Percentiles rank a stretch among this genome's conserved stretches.
These are phyloP conservation scores for Pammene fasciana DNA, from an alignment of 2,888 invertebrate genomes.

Conservation along the genomic window DNA sequence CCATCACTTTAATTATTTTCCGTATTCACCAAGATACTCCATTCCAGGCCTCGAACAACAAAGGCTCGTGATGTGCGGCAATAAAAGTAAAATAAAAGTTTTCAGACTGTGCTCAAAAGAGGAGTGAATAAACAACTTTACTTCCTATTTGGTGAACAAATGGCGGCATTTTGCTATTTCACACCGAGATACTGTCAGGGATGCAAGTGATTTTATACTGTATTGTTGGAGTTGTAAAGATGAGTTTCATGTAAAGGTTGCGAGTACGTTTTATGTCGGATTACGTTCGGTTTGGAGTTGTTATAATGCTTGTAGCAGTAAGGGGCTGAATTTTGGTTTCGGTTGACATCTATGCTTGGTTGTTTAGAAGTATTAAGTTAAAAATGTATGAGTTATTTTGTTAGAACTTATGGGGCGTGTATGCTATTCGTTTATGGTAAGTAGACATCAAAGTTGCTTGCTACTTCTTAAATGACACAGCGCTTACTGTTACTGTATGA, in stretches of 20 bases:
- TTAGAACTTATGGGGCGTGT: no score
- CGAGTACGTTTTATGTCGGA: slow-evolving; percentile 21
- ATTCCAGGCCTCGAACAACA: slow-evolving; percentile 31
- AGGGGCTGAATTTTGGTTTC: slow-evolving; percentile 2
- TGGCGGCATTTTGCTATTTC: slow-evolving; percentile 50
- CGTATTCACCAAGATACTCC: neutral
- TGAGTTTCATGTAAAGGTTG: neutral
- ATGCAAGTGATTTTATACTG: neutral
- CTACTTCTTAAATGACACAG: no score
- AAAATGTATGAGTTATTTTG: no score
- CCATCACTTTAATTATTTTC: slow-evolving; percentile 6
- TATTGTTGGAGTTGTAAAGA: neutral
- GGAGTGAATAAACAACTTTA: slow-evolving; percentile 67
- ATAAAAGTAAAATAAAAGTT: slow-evolving; percentile 57
- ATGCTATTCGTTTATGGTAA: no score
- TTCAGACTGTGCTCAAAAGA: slow-evolving; percentile 55
- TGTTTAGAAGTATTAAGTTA: no score
- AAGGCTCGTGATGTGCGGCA: slow-evolving; percentile 54
- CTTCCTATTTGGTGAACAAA: slow-evolving; percentile 71
- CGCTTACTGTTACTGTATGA: no score
- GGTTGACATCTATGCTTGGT: neutral
- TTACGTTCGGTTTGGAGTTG: slow-evolving; percentile 36
- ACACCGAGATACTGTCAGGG: slow-evolving; percentile 13
- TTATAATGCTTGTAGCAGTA: slow-evolving; percentile 26
- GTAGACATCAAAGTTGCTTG: no score